These are phyloP conservation scores for Falco biarmicus DNA, from an alignment of 2,797 vertebrate genomes.

Conservation along the genomic window DNA sequence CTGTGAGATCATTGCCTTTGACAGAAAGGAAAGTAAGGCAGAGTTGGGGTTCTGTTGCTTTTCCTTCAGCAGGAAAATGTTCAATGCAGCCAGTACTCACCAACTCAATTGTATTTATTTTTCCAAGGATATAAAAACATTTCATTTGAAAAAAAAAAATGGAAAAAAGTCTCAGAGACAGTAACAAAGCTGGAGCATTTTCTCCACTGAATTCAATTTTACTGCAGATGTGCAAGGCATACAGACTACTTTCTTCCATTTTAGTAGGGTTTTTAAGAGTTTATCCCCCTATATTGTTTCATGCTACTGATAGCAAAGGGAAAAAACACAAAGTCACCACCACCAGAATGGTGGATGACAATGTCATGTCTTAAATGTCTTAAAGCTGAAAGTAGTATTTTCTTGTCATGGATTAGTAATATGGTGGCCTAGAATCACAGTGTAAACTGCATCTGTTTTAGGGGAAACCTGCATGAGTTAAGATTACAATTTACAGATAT, in stretches of 20 bases:
- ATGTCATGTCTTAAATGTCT: not conserved
- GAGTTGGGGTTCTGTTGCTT: not conserved
- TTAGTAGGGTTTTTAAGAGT: not conserved
- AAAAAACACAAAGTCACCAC: not conserved
- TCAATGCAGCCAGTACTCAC: not conserved
- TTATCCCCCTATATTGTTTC: not conserved
- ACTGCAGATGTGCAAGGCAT: not conserved
- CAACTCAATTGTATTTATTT: not conserved
- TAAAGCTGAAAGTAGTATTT: not conserved
- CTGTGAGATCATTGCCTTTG: fast-evolving
- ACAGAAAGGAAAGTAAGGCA: not conserved
- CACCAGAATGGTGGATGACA: not conserved
- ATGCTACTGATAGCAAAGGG: not conserved
- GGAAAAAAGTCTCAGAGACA: not conserved
- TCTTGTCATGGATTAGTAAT: not conserved
- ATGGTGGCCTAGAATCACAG: not conserved
- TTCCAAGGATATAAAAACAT: not conserved
- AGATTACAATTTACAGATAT: not conserved
- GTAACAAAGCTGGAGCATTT: not conserved
- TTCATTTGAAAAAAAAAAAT: not conserved
- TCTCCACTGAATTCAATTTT: not conserved
- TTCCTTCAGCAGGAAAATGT: not conserved
- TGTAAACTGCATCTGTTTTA: not conserved
- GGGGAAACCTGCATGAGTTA: not conserved
- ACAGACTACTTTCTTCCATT: not conserved